Evolutionary conservation across 2,113 vertebrate species (phyloP), one percentile per base, ranked within the genome.

Genomic region (Dicrurus megarhynchus): DNA sequence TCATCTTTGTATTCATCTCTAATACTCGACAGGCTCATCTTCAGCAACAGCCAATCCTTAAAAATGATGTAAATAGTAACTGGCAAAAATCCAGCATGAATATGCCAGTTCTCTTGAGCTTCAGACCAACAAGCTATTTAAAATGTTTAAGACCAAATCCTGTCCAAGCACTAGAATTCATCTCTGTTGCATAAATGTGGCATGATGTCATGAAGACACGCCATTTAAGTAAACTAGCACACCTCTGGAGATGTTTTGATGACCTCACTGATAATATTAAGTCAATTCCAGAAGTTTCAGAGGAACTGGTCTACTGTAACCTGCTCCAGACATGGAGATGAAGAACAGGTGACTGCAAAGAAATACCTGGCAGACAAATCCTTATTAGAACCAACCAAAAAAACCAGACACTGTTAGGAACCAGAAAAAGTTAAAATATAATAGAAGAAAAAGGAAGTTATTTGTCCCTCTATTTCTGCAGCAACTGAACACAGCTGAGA

Each of bases 61-160:
- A 77, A 71, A 94, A 77, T 41, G 0, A 85, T 13, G 27, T 42
- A 57, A 87, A 74, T 7, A 46, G 47, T 15, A 87, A 69, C 42
- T 77, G 90, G 90, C 95, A 93, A 91, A 94, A 83, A 68, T 47
- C 59, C 50, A 91, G 47, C 37, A 69, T 13, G 64, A 77, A 83
- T 47, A 67, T 80, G 82, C 75, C 91, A 86, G 75, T 74, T 87
- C 79, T 93, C 33, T 79, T 68, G 46, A 91, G 52, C 55, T 37
- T 77, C 75, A 90, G 44, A 70, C 55, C 87, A 93, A 90, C 70
- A 44, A 73, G 59, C 26, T 82, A 93, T 96, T 83, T 88, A 85
- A 97, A 94, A 90, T 37, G 21, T 69, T 93, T 59, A 88, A 88
- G 77, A 87, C 7, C 50, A 67, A 89, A 87, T 67, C 42, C 52